phyloP scores from a whole-genome alignment of 2,113 vertebrate species.

The Mirounga angustirostris region DNA sequence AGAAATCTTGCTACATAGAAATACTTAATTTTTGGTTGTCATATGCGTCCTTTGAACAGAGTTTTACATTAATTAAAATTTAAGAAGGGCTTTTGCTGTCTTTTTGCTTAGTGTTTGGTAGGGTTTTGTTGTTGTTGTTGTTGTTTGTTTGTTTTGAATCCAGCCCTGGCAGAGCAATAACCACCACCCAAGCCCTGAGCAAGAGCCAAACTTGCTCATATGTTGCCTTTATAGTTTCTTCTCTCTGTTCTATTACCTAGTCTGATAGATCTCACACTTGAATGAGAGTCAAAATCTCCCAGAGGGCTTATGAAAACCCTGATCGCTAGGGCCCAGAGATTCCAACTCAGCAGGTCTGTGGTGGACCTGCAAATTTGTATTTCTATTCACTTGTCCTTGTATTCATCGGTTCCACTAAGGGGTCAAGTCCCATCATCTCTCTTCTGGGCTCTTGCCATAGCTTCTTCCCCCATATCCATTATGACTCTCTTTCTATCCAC shows the following conservation, averaged over 20 bases:
- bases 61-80: background rate
- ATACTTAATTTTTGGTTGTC: background rate
- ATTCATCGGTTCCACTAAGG: background rate
- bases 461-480: no score
- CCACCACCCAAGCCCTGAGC: no score
- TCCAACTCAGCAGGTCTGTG: background rate
- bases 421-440: background rate
- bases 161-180: background rate
- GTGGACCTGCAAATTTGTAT: background rate
- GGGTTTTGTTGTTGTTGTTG: background rate
- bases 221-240: background rate
- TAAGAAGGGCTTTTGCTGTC: background rate
- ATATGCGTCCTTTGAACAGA: background rate
- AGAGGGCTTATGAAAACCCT: background rate
- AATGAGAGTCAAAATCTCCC: background rate
- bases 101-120: background rate
- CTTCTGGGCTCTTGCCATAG: background rate
- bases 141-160: background rate
- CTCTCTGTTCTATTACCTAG: background rate
- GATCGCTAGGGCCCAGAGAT: background rate
- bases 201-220: accelerated
- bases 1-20: background rate
- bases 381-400: background rate
- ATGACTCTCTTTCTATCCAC: background rate
- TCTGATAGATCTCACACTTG: background rate